These are phyloP conservation scores for Goniozus legneri DNA, from an alignment of 1,140 invertebrate genomes.

Conservation along the genomic window DNA sequence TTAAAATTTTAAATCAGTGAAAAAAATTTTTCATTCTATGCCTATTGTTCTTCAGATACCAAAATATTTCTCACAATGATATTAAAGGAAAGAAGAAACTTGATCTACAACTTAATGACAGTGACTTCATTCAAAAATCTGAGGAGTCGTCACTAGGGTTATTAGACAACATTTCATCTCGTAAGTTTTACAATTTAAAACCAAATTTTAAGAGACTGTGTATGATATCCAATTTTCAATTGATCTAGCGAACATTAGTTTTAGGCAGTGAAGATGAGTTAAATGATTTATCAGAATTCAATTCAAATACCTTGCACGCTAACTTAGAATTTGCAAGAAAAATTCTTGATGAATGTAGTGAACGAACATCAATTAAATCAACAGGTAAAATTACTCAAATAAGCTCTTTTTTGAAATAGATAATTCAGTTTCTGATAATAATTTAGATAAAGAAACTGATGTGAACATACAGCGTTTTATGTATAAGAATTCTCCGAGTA, in stretches of 20 bases:
- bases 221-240: constrained; percentile 14
- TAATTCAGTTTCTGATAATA: too few species aligned
- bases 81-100: constrained; percentile 3
- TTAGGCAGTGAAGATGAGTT: constrained; percentile 11
- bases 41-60: not conserved
- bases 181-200: constrained; percentile 18
- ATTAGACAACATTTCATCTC: constrained; percentile 32
- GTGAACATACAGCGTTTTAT: constrained; percentile 20
- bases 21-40: not conserved
- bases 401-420: too few species aligned
- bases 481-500: too few species aligned
- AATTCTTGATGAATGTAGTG: constrained; percentile 32
- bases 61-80: not conserved
- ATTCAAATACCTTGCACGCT: constrained; percentile 12
- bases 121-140: constrained; percentile 1
- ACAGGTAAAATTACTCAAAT: constrained; percentile 18
- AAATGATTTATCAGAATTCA: constrained; percentile 12
- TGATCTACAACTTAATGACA: not conserved
- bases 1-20: not conserved
- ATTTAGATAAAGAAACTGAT: constrained; percentile 21
- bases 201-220: not conserved
- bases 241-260: constrained; percentile 17
- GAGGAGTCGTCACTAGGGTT: constrained; percentile 33
- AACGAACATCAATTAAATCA: not conserved
- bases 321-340: constrained; percentile 35